These are phyloP conservation scores for Cepaea hortensis DNA, from an alignment of 2,888 invertebrate genomes.

Conservation along the genomic window DNA sequence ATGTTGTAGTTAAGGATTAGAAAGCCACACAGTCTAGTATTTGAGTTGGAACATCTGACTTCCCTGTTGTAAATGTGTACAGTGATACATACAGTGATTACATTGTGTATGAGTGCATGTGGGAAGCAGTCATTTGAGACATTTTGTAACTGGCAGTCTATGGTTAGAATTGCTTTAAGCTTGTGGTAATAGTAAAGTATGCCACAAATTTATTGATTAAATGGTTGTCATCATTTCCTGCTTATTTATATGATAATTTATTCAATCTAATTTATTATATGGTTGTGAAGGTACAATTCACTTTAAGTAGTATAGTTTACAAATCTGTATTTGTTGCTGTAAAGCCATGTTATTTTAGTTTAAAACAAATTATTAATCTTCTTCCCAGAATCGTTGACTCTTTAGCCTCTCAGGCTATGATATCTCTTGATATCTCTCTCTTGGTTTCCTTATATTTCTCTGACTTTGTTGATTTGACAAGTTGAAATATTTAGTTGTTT, in stretches of 20 bases:
- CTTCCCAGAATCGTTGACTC: too few relatives aligned
- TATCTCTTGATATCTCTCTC: too few relatives aligned
- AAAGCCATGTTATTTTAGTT: background rate
- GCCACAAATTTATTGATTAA: background rate
- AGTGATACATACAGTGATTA: background rate
- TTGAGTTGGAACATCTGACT: background rate
- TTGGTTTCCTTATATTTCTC: too few relatives aligned
- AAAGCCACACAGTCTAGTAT: background rate
- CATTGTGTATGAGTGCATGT: background rate
- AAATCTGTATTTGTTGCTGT: background rate
- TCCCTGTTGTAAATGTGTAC: conserved; percentile 9
- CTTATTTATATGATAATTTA: conserved; percentile 23
- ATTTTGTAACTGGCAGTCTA: too few relatives aligned
- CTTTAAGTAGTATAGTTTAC: background rate
- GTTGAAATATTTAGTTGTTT: too few relatives aligned
- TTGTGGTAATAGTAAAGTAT: background rate
- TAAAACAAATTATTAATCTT: background rate
- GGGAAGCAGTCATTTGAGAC: background rate
- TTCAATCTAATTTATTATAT: conserved; percentile 28
- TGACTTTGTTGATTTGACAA: too few relatives aligned
- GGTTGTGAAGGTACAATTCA: conserved; percentile 26
- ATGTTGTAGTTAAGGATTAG: background rate
- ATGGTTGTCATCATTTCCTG: conserved; percentile 24
- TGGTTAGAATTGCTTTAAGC: background rate
- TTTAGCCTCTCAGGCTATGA: too few relatives aligned